These are phyloP conservation scores for Steatornis caripensis DNA, from an alignment of 2,113 vertebrate species.

Conservation along the genomic window DNA sequence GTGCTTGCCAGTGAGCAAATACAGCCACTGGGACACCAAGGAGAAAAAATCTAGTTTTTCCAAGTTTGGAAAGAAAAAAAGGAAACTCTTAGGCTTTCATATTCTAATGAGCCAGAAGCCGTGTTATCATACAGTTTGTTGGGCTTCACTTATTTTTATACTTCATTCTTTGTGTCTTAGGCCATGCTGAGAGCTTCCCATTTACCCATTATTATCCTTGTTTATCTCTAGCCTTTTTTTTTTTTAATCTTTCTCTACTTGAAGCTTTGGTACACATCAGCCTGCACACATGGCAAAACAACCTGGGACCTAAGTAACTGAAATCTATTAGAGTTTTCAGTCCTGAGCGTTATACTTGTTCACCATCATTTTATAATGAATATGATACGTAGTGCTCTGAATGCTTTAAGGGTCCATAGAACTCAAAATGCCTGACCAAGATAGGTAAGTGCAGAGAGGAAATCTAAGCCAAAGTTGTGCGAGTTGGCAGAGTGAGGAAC, in stretches of 20 bases:
- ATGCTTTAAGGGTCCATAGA: background rate
- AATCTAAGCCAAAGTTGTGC: background rate
- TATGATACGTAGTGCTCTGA: background rate
- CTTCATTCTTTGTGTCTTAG: background rate
- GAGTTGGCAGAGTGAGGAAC: background rate
- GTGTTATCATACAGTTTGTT: background rate
- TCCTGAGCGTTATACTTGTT: background rate
- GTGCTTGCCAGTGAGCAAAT: background rate
- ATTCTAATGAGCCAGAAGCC: background rate
- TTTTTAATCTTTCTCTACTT: no score
- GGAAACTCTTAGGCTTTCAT: background rate
- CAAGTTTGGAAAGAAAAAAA: background rate
- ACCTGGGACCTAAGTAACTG: background rate
- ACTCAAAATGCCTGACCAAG: background rate
- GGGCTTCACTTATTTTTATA: background rate
- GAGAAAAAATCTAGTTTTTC: background rate
- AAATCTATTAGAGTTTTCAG: background rate
- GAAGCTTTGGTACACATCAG: background rate
- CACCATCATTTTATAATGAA: background rate
- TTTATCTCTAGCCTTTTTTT: background rate
- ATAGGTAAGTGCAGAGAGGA: background rate
- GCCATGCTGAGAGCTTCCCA: background rate
- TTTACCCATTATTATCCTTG: background rate
- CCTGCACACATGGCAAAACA: background rate
- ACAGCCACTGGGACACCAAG: background rate